Evolutionary conservation across 2,113 vertebrate genomes (phyloP).

Genomic region (Romanogobio albipinnatus): DNA sequence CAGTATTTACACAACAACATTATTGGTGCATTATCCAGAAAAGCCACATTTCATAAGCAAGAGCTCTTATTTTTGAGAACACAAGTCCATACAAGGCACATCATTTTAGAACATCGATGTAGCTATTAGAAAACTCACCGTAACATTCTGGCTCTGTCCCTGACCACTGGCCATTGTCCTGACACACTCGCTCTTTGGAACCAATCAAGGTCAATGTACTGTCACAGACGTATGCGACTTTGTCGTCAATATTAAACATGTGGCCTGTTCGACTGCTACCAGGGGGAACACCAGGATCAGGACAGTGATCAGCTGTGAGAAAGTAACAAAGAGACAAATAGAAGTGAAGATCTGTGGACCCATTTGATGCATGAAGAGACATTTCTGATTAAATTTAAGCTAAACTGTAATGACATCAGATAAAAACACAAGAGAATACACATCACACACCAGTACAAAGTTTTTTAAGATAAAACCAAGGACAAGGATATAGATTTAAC

Average conservation of each 20-base stretch:
- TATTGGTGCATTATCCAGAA: not conserved
- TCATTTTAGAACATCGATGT: not conserved
- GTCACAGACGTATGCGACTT: constrained; percentile 70
- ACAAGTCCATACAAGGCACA: not conserved
- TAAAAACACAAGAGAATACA: not conserved
- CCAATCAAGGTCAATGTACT: constrained; percentile 68
- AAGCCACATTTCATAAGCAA: not conserved
- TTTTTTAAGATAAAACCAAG: too few relatives aligned
- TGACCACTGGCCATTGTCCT: constrained; percentile 69
- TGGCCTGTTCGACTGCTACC: constrained; percentile 65
- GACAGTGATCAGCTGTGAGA: constrained; percentile 66
- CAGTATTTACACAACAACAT: constrained; percentile 23
- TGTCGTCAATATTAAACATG: constrained; percentile 68
- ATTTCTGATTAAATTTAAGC: too few relatives aligned
- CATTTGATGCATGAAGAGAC: too few relatives aligned
- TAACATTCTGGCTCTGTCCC: constrained; percentile 76
- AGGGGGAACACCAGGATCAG: constrained; percentile 76
- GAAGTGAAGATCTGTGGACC: not conserved
- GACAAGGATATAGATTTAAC: too few relatives aligned
- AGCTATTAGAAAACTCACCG: constrained; percentile 66
- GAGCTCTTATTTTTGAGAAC: not conserved
- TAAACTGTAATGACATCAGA: not conserved
- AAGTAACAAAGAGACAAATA: not conserved
- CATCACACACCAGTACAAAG: not conserved
- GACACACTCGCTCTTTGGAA: constrained; percentile 69